A percentile compares a stretch with the other conserved stretches of the same genome.
phyloP scores from a whole-genome alignment of 2,797 vertebrate genomes.

The Helicolenus hilgendorfi region DNA sequence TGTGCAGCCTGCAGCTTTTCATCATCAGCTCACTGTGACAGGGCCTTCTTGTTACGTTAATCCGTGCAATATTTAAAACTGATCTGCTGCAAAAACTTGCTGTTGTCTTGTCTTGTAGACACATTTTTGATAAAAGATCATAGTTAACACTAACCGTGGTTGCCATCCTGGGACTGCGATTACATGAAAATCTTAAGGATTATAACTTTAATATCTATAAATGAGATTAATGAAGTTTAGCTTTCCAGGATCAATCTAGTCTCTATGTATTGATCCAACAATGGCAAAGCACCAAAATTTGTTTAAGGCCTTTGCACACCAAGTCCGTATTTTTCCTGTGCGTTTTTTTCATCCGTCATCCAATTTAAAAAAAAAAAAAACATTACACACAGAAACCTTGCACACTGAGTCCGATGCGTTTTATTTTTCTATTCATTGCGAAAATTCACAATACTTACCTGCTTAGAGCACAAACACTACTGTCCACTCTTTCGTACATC shows the following conservation, averaged over 20 bases:
- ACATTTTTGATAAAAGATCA: background rate
- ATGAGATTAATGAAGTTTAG: background rate
- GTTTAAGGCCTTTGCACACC: background rate
- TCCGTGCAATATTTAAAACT: background rate
- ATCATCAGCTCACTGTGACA: background rate
- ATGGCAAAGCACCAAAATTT: background rate
- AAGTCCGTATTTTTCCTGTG: no score
- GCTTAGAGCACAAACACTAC: no score
- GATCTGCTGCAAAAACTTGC: background rate
- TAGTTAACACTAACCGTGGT: background rate
- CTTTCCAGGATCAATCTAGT: background rate
- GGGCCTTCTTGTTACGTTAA: background rate
- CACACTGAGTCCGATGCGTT: no score
- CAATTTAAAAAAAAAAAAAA: no score
- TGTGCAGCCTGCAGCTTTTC: background rate
- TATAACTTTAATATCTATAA: background rate
- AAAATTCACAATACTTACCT: accelerated
- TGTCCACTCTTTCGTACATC: no score
- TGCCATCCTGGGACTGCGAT: background rate
- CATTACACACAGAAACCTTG: no score
- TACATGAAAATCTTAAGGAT: background rate
- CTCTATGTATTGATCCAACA: constrained; percentile 19
- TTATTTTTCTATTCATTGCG: no score
- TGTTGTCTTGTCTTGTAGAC: background rate
- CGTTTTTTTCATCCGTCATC: no score